Percentiles rank a stretch among this genome's conserved stretches.
phyloP scores from a whole-genome alignment of 2,888 invertebrate genomes.

The Vannuccia rotundouncinata region DNA sequence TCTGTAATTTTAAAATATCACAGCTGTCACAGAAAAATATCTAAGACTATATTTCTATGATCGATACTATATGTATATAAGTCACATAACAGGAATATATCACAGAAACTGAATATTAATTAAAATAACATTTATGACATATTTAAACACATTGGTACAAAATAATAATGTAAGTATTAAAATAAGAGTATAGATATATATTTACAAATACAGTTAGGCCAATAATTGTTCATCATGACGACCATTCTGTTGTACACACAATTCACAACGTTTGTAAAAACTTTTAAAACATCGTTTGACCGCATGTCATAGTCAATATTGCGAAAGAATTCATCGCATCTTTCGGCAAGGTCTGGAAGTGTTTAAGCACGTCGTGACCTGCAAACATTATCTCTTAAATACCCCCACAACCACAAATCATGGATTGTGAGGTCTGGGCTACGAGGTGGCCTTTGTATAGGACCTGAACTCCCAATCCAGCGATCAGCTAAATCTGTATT shows the following conservation, averaged over 20 bases:
- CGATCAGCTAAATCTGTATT: slow-evolving; percentile 10
- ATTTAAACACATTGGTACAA: slow-evolving; percentile 2
- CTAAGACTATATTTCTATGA: too few relatives aligned
- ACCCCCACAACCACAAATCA: background rate
- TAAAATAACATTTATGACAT: background rate
- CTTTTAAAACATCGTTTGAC: slow-evolving; percentile 8
- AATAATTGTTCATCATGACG: slow-evolving; percentile 6
- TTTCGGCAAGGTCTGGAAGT: slow-evolving; percentile 20
- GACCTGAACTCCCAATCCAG: slow-evolving; percentile 1
- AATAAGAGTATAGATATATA: slow-evolving; percentile 10
- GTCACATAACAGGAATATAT: too few relatives aligned
- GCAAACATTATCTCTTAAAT: background rate
- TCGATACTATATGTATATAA: too few relatives aligned
- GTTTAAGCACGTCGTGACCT: slow-evolving; percentile 4
- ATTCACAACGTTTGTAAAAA: slow-evolving; percentile 9
- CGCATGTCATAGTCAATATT: slow-evolving; percentile 26
- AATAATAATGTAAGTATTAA: background rate
- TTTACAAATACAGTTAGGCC: slow-evolving; percentile 24
- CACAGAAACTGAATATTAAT: background rate
- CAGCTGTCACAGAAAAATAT: too few relatives aligned
- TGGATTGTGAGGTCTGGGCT: background rate
- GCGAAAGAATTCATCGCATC: background rate
- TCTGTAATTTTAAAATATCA: too few relatives aligned
- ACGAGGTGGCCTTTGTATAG: background rate
- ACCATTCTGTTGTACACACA: slow-evolving; percentile 6